Evolutionary conservation across 1,140 invertebrate species (phyloP).

Genomic region (Paralvinella palmiformis): DNA sequence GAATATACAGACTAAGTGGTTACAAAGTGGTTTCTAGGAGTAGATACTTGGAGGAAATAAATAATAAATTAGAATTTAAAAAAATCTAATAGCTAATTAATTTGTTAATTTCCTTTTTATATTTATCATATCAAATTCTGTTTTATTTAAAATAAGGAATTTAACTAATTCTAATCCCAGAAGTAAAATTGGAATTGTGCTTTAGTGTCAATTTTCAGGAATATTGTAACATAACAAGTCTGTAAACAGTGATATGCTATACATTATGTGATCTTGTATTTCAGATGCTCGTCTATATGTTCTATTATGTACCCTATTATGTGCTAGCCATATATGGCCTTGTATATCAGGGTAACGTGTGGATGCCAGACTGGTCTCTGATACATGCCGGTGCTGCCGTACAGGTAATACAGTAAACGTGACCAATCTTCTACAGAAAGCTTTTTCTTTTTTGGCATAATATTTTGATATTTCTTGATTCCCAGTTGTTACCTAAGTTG

Average conservation of each 20-base stretch:
- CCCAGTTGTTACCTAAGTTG: no score
- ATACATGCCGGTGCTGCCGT: conserved; percentile 37
- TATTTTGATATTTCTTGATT: no score
- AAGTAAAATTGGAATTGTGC: neutral
- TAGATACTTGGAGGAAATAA: no score
- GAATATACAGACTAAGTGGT: no score
- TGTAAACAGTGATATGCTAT: no score
- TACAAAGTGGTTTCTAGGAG: no score
- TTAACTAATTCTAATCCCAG: neutral
- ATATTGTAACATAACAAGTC: no score
- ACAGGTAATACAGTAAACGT: conserved; percentile 23
- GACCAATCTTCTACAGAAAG: neutral
- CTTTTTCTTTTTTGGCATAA: neutral
- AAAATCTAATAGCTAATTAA: no score
- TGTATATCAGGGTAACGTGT: conserved; percentile 24
- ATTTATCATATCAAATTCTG: no score
- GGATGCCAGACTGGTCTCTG: conserved; percentile 34
- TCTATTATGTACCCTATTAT: conserved; percentile 33
- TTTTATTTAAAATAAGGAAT: neutral
- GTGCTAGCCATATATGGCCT: conserved; percentile 27
- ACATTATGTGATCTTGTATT: conserved; percentile 2
- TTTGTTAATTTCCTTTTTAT: no score
- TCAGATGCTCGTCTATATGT: conserved; percentile 36
- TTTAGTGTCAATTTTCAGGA: no score
- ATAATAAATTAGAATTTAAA: no score